A percentile compares a stretch with the other conserved stretches of the same genome.
These are phyloP conservation scores for Tupaia chinensis DNA, from an alignment of 2,113 vertebrate species.

Conservation along the genomic window DNA sequence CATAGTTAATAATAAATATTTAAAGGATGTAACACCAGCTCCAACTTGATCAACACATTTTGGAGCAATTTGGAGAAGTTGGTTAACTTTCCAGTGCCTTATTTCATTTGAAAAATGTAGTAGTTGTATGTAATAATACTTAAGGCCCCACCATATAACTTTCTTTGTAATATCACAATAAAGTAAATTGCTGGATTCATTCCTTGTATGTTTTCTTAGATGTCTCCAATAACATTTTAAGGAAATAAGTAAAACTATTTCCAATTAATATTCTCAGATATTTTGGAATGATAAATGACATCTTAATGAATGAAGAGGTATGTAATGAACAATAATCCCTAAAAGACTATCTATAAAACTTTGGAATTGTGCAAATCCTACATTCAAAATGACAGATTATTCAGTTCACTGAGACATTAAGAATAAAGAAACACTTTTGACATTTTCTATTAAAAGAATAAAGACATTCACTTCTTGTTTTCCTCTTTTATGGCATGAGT, in stretches of 20 bases:
- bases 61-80: not conserved
- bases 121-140: not conserved
- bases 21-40: not conserved
- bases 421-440: not conserved
- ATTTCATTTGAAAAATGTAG: not conserved
- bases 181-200: not conserved
- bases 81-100: not conserved
- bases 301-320: not conserved
- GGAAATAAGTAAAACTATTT: not conserved
- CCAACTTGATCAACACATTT: not conserved
- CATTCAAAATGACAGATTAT: not conserved
- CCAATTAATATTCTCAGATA: not conserved
- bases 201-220: not conserved
- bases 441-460: constrained; percentile 23
- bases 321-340: not conserved
- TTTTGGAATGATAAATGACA: not conserved
- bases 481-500: not conserved
- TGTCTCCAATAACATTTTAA: not conserved
- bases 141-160: rapidly evolving
- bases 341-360: constrained; percentile 17
- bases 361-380: not conserved
- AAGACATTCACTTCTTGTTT: not conserved
- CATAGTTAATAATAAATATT: not conserved
- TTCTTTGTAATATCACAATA: not conserved
- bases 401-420: not conserved